Evolutionary conservation across 2,888 invertebrate species (phyloP).

Genomic region (Clivina fossor): DNA sequence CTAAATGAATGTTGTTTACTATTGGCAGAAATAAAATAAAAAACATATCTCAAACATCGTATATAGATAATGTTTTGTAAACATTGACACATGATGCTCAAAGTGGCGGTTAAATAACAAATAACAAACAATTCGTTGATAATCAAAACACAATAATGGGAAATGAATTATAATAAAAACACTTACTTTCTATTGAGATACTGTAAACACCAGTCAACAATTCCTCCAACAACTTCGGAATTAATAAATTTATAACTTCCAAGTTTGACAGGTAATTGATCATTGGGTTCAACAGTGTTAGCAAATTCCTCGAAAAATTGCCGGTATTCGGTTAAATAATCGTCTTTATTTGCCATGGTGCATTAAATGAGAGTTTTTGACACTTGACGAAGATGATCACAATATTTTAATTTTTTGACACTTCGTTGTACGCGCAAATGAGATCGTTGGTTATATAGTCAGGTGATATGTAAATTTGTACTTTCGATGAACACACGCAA

Average conservation of each 20-base stretch:
- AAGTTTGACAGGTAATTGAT: constrained; percentile 74
- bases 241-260: constrained; percentile 69
- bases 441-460: constrained; percentile 47
- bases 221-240: constrained; percentile 71
- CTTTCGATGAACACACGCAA: constrained; percentile 35
- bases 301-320: constrained; percentile 74
- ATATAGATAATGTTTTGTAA: constrained; percentile 2
- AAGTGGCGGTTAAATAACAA: background rate
- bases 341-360: constrained; percentile 61
- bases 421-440: constrained; percentile 42
- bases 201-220: constrained; percentile 74
- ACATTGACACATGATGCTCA: background rate
- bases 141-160: background rate
- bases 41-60: background rate
- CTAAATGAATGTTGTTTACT: too few species aligned
- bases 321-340: constrained; percentile 69
- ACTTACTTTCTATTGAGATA: constrained; percentile 78
- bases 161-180: constrained; percentile 14
- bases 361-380: constrained; percentile 31
- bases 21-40: too few species aligned
- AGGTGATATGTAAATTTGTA: constrained; percentile 49
- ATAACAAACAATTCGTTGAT: background rate
- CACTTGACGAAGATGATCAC: constrained; percentile 21
- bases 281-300: constrained; percentile 67
- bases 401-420: constrained; percentile 36